Conservation (phyloP, 2,888 invertebrate genomes). For the Acholoe squamosa region DNA sequence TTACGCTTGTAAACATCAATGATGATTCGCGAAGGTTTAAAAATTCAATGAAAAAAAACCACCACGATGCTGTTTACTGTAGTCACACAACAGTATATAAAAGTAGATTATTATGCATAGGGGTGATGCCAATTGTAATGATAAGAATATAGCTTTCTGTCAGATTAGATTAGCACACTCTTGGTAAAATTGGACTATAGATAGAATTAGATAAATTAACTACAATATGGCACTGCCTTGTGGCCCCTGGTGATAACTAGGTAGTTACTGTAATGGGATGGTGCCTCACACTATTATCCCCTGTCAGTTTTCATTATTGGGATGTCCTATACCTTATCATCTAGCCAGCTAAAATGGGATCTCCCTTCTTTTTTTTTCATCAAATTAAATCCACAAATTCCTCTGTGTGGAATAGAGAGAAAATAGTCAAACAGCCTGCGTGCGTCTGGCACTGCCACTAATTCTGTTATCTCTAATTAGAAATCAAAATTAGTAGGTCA, state of each 20-base stretch:
- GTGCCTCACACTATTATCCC: not conserved
- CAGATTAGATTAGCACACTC: too few relatives aligned
- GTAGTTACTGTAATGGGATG: not conserved
- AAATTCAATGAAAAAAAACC: too few relatives aligned
- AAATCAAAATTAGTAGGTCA: conserved; percentile 40
- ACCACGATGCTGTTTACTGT: too few relatives aligned
- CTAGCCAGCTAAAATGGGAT: not conserved
- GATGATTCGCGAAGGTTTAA: too few relatives aligned
- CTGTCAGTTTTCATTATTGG: conserved; percentile 2
- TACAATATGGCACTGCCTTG: not conserved
- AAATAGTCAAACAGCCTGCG: not conserved
- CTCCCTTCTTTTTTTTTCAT: not conserved
- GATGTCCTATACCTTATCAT: not conserved
- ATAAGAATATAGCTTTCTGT: too few relatives aligned
- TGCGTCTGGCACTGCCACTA: not conserved
- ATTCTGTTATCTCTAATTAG: conserved; percentile 51
- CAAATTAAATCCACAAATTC: not conserved
- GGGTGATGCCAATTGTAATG: too few relatives aligned
- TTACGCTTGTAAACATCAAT: too few relatives aligned
- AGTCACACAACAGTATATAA: too few relatives aligned
- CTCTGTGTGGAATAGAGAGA: not conserved
- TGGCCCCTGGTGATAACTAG: not conserved
- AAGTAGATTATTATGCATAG: too few relatives aligned
- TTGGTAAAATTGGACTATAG: not conserved
- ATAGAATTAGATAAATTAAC: not conserved